Evolutionary conservation across 2,888 invertebrate species (phyloP), one percentile per base, ranked within the genome.

Genomic region (Loripinus fragilis): DNA sequence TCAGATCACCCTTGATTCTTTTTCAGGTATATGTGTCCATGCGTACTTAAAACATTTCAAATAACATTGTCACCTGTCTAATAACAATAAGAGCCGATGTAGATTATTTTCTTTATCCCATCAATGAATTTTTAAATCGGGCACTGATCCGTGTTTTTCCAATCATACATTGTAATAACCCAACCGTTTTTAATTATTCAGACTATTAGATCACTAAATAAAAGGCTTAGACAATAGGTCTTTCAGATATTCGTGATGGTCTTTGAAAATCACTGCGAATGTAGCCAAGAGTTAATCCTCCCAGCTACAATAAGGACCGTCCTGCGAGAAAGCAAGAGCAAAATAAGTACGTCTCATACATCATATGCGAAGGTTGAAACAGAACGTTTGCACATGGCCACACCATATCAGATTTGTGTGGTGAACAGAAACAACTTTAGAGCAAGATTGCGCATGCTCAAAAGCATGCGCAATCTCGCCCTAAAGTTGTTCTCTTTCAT

Each of bases 151-250:
- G 33, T 60, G 17, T 60, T 33, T 60, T 33, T 60, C 23, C 52
- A 52, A 52, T 60, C 33, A 60, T 33, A 60, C 17, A 60, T 28
- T 60, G 60, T 33, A 60, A 60, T 60, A 33, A 60, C 60, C 60
- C 7, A 28, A 23, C 33, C 60, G 33, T 60, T 60, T n/a, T 60
- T 60, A 60, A 60, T 60, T 60, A 60, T 60, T 60, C 60, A 60
- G 60, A 33, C 60, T 60, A 60, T 60, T 60, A 60, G 60, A 30
- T 60, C 60, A 60, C 28, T 15, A 33, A n/a, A 60, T 60, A 60
- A 60, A n/a, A 60, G 12, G 60, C 30, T 8, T 33, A 20, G 60
- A 60, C 60, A 60, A 60, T 60, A 33, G 60, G 60, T 60, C 60
- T 60, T 60, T 60, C 10, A 30, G 33, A 20, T 33, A 5, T 30